Percentiles rank a stretch among this genome's conserved stretches.
Evolutionary conservation across 2,113 vertebrate species (phyloP).

Genomic region (Dromaius novaehollandiae): DNA sequence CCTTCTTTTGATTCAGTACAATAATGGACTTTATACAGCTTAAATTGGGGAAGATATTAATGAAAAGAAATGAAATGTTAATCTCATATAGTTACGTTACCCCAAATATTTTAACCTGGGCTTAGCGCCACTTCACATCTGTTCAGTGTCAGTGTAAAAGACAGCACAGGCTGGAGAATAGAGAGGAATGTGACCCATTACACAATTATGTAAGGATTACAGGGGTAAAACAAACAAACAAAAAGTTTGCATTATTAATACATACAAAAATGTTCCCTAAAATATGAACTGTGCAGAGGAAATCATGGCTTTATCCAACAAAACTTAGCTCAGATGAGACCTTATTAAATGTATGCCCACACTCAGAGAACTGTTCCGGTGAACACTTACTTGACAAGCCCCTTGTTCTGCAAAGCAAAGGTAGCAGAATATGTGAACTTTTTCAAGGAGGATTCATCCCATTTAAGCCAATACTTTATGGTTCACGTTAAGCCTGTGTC

Average conservation of each 20-base stretch:
- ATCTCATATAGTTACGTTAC: neutral
- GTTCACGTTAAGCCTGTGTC: neutral
- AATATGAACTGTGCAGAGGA: neutral
- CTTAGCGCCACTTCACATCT: neutral
- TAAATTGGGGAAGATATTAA: neutral
- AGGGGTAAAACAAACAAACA: accelerated
- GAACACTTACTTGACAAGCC: neutral
- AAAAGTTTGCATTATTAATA: neutral
- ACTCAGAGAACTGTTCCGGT: accelerated
- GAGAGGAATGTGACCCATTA: neutral
- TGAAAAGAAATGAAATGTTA: neutral
- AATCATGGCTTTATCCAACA: neutral
- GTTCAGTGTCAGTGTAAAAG: neutral
- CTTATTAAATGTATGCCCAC: neutral
- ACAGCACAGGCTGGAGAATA: neutral
- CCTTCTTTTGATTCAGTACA: neutral
- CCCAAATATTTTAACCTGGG: neutral
- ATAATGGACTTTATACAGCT: accelerated
- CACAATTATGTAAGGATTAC: neutral
- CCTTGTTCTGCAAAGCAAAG: neutral
- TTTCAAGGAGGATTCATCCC: neutral
- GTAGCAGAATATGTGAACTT: neutral
- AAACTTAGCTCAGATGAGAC: neutral
- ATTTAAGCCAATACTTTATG: neutral
- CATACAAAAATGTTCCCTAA: neutral